Conservation (phyloP, 2,888 invertebrate species). For the Patella depressa region DNA sequence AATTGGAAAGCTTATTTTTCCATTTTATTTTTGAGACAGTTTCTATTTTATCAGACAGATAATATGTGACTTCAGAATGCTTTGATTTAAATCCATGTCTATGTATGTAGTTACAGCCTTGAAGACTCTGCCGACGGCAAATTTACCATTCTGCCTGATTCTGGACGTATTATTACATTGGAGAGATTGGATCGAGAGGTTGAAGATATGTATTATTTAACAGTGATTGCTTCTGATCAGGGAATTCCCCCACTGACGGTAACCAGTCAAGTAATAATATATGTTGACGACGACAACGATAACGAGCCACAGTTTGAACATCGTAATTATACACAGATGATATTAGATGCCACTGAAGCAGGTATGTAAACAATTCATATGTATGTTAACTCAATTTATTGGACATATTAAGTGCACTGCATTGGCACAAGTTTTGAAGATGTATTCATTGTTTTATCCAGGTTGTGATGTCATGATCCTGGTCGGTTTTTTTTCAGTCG, state of each 20-base stretch:
- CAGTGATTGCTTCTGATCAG: constrained; percentile 66
- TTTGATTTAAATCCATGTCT: constrained; percentile 1
- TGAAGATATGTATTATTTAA: constrained; percentile 59
- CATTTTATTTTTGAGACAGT: too few species aligned
- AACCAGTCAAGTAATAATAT: constrained; percentile 77
- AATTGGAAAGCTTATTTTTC: too few species aligned
- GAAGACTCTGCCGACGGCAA: constrained; percentile 80
- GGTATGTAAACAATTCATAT: constrained; percentile 73
- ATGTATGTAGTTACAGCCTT: constrained; percentile 79
- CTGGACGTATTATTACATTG: constrained; percentile 80
- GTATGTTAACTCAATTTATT: neutral
- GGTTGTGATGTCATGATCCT: too few species aligned
- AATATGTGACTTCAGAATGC: too few species aligned
- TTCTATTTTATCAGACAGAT: too few species aligned
- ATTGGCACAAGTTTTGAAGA: neutral
- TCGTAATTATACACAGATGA: constrained; percentile 80
- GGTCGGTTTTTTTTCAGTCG: too few species aligned
- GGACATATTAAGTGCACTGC: neutral
- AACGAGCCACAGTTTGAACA: constrained; percentile 79
- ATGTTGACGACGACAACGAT: constrained; percentile 84
- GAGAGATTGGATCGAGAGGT: constrained; percentile 81
- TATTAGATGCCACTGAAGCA: constrained; percentile 84
- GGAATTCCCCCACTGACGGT: constrained; percentile 55
- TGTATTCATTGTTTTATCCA: too few species aligned
- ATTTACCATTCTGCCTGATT: constrained; percentile 84